These are phyloP conservation scores for Siniperca obscura DNA, from an alignment of 2,797 vertebrate species.

Conservation along the genomic window DNA sequence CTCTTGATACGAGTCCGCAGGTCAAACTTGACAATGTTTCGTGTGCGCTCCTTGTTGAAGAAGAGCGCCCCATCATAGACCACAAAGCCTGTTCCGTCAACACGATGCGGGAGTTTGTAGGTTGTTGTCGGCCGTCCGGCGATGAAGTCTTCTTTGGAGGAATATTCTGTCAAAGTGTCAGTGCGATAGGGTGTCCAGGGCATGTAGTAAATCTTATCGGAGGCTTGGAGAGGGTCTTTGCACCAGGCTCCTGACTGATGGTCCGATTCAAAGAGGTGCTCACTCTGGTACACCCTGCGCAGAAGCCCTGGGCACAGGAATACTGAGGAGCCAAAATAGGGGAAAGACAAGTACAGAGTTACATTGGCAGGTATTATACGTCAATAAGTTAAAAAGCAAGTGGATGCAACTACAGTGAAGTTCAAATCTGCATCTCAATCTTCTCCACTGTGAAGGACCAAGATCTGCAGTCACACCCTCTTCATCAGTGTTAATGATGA, in stretches of 20 bases:
- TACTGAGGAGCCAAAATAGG: conserved; percentile 90
- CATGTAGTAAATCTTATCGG: conserved; percentile 99
- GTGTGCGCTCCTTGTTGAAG: conserved; percentile 98
- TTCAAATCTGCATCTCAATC: conserved; percentile 6
- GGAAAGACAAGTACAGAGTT: conserved; percentile 84
- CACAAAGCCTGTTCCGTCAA: conserved; percentile 97
- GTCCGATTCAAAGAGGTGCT: conserved; percentile 98
- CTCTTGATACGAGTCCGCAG: conserved; percentile 97
- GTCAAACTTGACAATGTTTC: conserved; percentile 99
- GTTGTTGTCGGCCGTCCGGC: conserved; percentile 96
- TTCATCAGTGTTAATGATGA: conserved; percentile 14
- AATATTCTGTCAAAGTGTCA: conserved; percentile 96
- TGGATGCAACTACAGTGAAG: not conserved
- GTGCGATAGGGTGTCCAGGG: conserved; percentile 98
- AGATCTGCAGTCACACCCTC: not conserved
- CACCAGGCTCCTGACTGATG: conserved; percentile 99
- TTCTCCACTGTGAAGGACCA: conserved; percentile 6
- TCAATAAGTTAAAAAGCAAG: not conserved
- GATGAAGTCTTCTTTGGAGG: conserved; percentile 98
- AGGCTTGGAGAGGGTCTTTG: conserved; percentile 98
- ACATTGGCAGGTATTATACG: conserved; percentile 81
- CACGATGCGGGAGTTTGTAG: conserved; percentile 97
- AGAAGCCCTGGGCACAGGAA: conserved; percentile 99
- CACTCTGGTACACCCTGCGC: conserved; percentile 97
- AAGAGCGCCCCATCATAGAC: conserved; percentile 98